Evolutionary conservation across 2,797 vertebrate genomes (phyloP), one percentile per base, ranked within the genome.

Genomic region (Galaxias olidus): DNA sequence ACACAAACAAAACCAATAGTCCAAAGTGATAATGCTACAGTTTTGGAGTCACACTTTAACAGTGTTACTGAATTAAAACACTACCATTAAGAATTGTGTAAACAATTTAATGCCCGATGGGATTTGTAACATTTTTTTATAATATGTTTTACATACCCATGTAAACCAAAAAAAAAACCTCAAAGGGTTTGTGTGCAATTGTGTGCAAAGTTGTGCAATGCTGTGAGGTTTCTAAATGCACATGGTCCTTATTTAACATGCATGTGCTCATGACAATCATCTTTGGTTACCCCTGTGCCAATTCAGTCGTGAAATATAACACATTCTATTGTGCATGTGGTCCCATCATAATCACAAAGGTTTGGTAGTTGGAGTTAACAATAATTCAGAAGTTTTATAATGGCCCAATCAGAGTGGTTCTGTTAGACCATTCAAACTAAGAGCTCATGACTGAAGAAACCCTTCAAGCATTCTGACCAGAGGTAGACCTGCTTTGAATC

Each of bases 121-220:
- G 18, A 7, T 15, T 10, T 15, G 13, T 50, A 60, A 50, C 43
- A 51, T 17, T 14, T 10, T 12, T 55, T 55, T 13, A 13, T 17
- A 53, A 59, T 30, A 30, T 30, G 30, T 30, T 30, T 30, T 6
- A 30, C 30, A 20, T 3, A 17, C 4, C 57, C 4, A 59, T 8
- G 15, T 46, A 46, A 45, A 19, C 19, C 41, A 18, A n/a, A 45
- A 4, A 46, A 19, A 54, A 61, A 18, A 41, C 47, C 47, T 14
- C 11, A 41, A 8, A 66, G 52, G 56, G 18, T n/a, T n/a, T n/a
- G n/a, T n/a, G n/a, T n/a, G n/a, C 47, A 53, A 60, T 46, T 18
- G 50, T 60, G 50, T 54, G 50, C 58, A 67, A 61, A 61, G 49
- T 49, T 53, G 14, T 49, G 55, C 64, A 57, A 15, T 55, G 53